phyloP scores from a whole-genome alignment of 2,888 invertebrate genomes.

The Leptinotarsa peninsularis region DNA sequence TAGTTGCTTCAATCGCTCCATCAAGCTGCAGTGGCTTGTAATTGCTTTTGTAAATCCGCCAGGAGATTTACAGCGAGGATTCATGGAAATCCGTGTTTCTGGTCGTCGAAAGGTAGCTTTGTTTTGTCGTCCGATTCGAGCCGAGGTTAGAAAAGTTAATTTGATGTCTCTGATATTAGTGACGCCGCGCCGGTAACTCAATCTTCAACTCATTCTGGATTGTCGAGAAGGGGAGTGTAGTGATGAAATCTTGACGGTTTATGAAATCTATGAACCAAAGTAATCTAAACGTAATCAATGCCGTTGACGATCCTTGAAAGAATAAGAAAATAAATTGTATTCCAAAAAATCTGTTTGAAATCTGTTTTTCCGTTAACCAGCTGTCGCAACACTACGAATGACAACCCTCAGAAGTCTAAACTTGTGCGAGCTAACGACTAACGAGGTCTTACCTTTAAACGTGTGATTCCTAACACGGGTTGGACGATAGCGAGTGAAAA shows the following conservation, averaged over 20 bases:
- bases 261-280: background rate
- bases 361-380: too few species aligned
- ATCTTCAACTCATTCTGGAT: background rate
- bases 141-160: constrained; percentile 5
- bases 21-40: constrained; percentile 55
- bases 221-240: background rate
- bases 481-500: too few species aligned
- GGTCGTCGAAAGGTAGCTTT: constrained; percentile 11
- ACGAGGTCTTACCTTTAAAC: too few species aligned
- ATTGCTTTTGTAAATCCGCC: constrained; percentile 55
- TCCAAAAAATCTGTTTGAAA: too few species aligned
- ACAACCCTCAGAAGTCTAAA: too few species aligned
- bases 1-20: constrained; percentile 56
- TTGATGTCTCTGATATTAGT: background rate
- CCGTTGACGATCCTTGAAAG: too few species aligned
- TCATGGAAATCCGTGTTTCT: constrained; percentile 11
- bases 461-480: too few species aligned
- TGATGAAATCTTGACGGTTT: background rate
- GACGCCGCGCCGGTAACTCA: background rate
- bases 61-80: constrained; percentile 47
- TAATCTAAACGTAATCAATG: background rate
- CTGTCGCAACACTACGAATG: too few species aligned
- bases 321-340: too few species aligned
- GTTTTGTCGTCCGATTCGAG: constrained; percentile 9
- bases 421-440: too few species aligned